Conservation (phyloP, 2,797 vertebrate species). For the Podarcis siculus region DNA sequence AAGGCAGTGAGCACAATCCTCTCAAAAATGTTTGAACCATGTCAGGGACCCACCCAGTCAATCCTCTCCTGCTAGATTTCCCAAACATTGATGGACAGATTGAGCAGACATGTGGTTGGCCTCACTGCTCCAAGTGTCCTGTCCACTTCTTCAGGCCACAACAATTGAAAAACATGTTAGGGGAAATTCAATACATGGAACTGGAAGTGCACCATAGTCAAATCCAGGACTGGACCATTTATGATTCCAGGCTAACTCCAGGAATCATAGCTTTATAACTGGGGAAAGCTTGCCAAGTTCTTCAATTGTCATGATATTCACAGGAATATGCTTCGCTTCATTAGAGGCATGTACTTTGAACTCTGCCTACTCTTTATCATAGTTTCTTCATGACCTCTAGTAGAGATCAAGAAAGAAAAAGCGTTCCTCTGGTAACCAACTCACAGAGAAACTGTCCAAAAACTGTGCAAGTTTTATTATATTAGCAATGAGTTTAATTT, state of each 20-base stretch:
- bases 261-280: neutral
- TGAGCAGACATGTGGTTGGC: no score
- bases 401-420: neutral
- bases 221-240: neutral
- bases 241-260: neutral
- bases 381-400: neutral
- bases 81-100: no score
- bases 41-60: no score
- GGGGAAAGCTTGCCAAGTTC: neutral
- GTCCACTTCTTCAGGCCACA: no score
- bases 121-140: no score
- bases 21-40: no score
- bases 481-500: conserved; percentile 1
- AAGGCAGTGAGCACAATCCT: no score
- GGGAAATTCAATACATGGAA: neutral
- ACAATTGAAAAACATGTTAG: neutral
- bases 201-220: neutral
- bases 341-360: neutral
- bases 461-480: neutral
- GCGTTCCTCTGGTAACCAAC: neutral
- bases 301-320: neutral
- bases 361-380: neutral
- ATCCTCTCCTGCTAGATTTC: no score
- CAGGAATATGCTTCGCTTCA: neutral
- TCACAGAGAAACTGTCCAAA: neutral